Evolutionary conservation across 2,797 vertebrate genomes (phyloP).

Genomic region (Chromis chromis): DNA sequence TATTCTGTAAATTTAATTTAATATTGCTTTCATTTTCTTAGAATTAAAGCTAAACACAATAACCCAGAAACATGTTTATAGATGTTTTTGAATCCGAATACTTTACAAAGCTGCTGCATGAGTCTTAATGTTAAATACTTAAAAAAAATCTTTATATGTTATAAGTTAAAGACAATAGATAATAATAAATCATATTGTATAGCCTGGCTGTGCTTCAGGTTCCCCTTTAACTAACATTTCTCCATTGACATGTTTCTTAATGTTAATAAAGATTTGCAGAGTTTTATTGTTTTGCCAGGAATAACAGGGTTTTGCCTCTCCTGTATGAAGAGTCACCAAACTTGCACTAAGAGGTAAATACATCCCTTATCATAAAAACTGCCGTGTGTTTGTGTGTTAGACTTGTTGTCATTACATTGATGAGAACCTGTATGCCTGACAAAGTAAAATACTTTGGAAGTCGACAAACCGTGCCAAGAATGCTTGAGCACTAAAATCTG

Average conservation of each 20-base stretch:
- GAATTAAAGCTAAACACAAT: too few relatives aligned
- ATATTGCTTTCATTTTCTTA: background rate
- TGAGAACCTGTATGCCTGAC: conserved; percentile 1
- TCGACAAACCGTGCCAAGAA: background rate
- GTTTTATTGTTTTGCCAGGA: background rate
- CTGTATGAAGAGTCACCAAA: background rate
- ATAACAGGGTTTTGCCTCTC: background rate
- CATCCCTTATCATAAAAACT: too few relatives aligned
- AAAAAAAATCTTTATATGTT: background rate
- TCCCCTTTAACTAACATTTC: background rate
- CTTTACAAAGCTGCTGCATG: conserved; percentile 9
- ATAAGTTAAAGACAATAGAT: background rate
- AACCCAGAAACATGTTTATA: too few relatives aligned
- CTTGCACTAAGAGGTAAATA: conserved; percentile 8
- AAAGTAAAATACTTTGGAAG: background rate
- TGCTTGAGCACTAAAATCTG: background rate
- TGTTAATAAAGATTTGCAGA: background rate
- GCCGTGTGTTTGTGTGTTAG: too few relatives aligned
- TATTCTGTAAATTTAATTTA: background rate
- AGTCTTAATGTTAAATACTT: background rate
- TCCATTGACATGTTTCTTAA: background rate
- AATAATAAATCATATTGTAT: background rate
- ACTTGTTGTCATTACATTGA: too few relatives aligned
- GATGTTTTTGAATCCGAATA: background rate
- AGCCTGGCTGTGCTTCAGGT: background rate